Base-by-base conservation (phyloP, 2,797 vertebrate genomes). In the Lepilemur septentrionalis region DNA sequence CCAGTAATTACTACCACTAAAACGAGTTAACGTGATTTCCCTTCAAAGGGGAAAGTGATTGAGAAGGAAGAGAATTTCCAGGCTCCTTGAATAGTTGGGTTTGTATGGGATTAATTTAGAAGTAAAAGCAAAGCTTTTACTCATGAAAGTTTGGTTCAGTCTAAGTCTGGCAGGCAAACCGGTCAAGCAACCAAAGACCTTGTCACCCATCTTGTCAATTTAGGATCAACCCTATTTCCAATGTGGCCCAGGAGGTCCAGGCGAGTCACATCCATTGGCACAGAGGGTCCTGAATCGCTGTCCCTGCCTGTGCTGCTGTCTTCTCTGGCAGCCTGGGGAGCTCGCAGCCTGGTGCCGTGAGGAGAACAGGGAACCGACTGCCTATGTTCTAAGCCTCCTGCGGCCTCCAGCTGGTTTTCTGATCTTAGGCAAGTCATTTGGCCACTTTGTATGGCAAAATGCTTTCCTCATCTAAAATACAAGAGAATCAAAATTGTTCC, bases 311-410 rank as follows among this genome's bases (percentile, higher is more conserved):
- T 23, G 3, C 48, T 32, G 41, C 61, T 59, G 10, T 30, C 48
- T 38, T 9, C 22, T 14, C 75, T 59, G 25, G 61, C 32, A n/a
- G 18, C 50, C 2, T 18, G 46, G 82, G n/a, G 57, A 43, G n/a
- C 41, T 6, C 5, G 28, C 25, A 57, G 35, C 32, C 43, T 52
- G 28, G 41, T 2, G 2, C 23, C 3, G 11, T 0, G 22, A 38
- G 20, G 7, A 50, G 14, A 28, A 35, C 2, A 4, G 0, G 32
- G 73, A 55, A 30, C 75, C 22, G 1, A 7, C 7, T 10, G 32
- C 14, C 20, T 50, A 0, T 1, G 1, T 20, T 69, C 81, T 32
- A 32, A 50, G 22, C 9, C 11, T 8, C 0, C 0, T 5, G 17
- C 32, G 20, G 22, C 57, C 86, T 30, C 8, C 0, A 4, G 61